These are phyloP conservation scores for Verasper variegatus DNA, from an alignment of 2,113 vertebrate genomes.

Conservation along the genomic window DNA sequence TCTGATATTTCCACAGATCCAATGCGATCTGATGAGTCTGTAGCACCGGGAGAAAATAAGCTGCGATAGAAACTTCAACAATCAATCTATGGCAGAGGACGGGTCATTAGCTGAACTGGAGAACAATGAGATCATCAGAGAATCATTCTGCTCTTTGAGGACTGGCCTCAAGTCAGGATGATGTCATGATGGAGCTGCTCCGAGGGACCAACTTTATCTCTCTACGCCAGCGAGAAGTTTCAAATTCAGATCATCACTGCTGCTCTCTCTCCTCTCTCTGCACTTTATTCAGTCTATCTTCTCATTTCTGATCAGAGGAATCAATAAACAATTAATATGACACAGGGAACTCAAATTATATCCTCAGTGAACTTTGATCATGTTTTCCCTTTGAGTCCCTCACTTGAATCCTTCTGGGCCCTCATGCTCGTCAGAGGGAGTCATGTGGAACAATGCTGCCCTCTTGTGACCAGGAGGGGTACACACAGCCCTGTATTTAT, in stretches of 20 bases:
- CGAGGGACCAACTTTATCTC: constrained; percentile 63
- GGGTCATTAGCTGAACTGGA: constrained; percentile 63
- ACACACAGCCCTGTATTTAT: background rate
- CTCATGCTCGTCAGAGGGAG: background rate
- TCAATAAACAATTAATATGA: constrained; percentile 1
- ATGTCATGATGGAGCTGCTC: constrained; percentile 64
- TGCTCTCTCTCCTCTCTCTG: background rate
- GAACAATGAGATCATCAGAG: constrained; percentile 73
- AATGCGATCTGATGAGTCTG: constrained; percentile 41
- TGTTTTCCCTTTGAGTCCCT: background rate
- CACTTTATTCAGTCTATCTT: background rate
- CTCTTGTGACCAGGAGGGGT: constrained; percentile 23
- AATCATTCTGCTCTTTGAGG: constrained; percentile 58
- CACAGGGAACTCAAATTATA: background rate
- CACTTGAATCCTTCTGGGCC: background rate
- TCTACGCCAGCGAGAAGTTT: constrained; percentile 38
- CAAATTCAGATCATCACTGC: background rate
- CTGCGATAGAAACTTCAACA: constrained; percentile 9
- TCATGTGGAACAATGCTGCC: constrained; percentile 24
- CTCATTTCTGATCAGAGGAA: background rate
- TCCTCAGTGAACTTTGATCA: background rate
- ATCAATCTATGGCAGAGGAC: constrained; percentile 47
- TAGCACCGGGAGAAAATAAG: constrained; percentile 21
- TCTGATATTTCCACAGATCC: constrained; percentile 25
- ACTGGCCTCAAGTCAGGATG: constrained; percentile 67